A percentile compares a stretch with the other conserved stretches of the same genome.
phyloP scores from a whole-genome alignment of 1,140 invertebrate genomes.

The Eriocheir sinensis region DNA sequence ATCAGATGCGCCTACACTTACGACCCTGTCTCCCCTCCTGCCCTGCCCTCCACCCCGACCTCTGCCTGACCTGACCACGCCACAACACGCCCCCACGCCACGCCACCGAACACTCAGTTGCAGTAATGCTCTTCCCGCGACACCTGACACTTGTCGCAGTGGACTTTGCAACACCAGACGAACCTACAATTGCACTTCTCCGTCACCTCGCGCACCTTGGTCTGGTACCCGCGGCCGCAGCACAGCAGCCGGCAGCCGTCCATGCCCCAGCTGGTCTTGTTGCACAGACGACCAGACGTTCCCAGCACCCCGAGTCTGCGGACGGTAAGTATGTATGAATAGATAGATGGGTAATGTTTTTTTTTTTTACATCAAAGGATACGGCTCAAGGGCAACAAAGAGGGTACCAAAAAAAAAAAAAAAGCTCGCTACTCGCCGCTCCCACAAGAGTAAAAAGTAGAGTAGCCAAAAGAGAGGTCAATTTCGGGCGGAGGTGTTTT shows the following conservation, averaged over 20 bases:
- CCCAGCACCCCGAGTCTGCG: slow-evolving; percentile 84
- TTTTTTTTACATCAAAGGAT: too few species aligned
- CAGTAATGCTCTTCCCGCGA: slow-evolving; percentile 76
- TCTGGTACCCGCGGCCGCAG: slow-evolving; percentile 96
- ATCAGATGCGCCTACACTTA: slow-evolving; percentile 96
- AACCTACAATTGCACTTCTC: slow-evolving; percentile 97
- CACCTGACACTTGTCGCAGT: slow-evolving; percentile 89
- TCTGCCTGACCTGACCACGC: too few species aligned
- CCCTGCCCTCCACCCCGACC: too few species aligned
- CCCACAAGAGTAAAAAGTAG: too few species aligned
- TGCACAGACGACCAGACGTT: slow-evolving; percentile 92
- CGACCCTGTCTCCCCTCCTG: slow-evolving; percentile 94
- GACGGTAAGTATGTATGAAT: background rate
- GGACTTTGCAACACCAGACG: slow-evolving; percentile 95
- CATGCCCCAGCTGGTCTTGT: slow-evolving; percentile 89
- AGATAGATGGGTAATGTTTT: too few species aligned
- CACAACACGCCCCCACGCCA: too few species aligned
- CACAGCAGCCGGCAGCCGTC: slow-evolving; percentile 93
- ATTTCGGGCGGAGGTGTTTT: too few species aligned
- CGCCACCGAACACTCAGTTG: slow-evolving; percentile 69
- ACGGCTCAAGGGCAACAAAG: too few species aligned
- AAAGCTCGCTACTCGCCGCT: too few species aligned
- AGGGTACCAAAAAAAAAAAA: too few species aligned
- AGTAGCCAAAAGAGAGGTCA: too few species aligned
- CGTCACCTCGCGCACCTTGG: slow-evolving; percentile 90